Evolutionary conservation across 2,113 vertebrate species (phyloP).

Genomic region (Ginglymostoma cirratum): DNA sequence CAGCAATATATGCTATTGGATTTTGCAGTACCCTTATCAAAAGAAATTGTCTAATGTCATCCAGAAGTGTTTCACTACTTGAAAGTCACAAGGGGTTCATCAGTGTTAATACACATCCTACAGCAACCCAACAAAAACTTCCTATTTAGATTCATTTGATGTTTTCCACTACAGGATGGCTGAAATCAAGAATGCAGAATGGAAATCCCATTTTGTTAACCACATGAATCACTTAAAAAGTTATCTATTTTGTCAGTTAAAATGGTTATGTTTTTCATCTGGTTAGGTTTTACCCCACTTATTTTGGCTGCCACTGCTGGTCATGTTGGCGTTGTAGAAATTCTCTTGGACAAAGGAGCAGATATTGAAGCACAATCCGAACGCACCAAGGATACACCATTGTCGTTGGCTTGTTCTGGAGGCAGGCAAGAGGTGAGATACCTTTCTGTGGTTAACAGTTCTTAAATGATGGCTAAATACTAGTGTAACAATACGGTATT

Average conservation of each 20-base stretch:
- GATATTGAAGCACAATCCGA: slow-evolving; percentile 98
- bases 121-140: background rate
- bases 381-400: slow-evolving; percentile 96
- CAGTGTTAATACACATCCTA: background rate
- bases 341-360: slow-evolving; percentile 93
- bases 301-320: slow-evolving; percentile 96
- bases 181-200: background rate
- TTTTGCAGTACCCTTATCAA: background rate
- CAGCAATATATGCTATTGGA: background rate
- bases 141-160: background rate
- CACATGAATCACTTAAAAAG: background rate
- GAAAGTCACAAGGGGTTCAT: background rate
- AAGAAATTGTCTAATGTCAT: background rate
- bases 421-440: slow-evolving; percentile 83
- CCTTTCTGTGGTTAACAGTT: background rate
- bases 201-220: background rate
- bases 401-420: slow-evolving; percentile 91
- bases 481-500: background rate
- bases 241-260: background rate
- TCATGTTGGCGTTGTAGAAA: slow-evolving; percentile 93
- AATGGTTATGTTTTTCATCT: background rate
- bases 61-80: background rate
- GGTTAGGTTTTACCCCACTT: slow-evolving; percentile 87
- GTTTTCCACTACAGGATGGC: background rate
- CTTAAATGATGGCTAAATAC: background rate